phyloP scores from a whole-genome alignment of 2,888 invertebrate genomes.

The Nymphalis polychloros region DNA sequence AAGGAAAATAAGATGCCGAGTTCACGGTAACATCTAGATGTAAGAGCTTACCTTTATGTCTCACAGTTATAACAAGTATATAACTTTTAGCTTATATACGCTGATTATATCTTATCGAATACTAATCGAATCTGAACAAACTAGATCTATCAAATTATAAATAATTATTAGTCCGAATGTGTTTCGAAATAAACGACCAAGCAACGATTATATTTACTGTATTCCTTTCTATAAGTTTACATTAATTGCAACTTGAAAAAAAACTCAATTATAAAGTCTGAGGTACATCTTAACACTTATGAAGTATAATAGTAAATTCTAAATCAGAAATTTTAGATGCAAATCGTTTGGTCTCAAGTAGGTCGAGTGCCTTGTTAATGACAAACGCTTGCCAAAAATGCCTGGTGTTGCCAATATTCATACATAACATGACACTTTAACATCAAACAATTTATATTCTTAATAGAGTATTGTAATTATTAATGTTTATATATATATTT shows the following conservation, averaged over 20 bases:
- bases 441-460: not conserved
- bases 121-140: not conserved
- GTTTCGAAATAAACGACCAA: too few relatives aligned
- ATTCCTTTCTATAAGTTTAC: too few relatives aligned
- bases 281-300: too few relatives aligned
- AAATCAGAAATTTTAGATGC: not conserved
- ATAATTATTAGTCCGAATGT: too few relatives aligned
- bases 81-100: not conserved
- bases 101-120: not conserved
- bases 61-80: not conserved
- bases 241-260: too few relatives aligned
- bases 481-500: too few relatives aligned
- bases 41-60: too few relatives aligned
- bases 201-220: too few relatives aligned
- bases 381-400: slow-evolving; percentile 6
- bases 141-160: too few relatives aligned
- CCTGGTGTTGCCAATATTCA: not conserved
- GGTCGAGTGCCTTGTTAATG: slow-evolving; percentile 3
- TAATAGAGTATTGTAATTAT: too few relatives aligned
- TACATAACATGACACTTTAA: not conserved
- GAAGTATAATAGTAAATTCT: not conserved
- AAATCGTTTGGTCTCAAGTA: not conserved
- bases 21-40: too few relatives aligned
- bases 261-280: too few relatives aligned
- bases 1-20: slow-evolving; percentile 4